Evolutionary conservation across 2,888 invertebrate species (phyloP), one percentile per base, ranked within the genome.

Genomic region (Spialia ferax): DNA sequence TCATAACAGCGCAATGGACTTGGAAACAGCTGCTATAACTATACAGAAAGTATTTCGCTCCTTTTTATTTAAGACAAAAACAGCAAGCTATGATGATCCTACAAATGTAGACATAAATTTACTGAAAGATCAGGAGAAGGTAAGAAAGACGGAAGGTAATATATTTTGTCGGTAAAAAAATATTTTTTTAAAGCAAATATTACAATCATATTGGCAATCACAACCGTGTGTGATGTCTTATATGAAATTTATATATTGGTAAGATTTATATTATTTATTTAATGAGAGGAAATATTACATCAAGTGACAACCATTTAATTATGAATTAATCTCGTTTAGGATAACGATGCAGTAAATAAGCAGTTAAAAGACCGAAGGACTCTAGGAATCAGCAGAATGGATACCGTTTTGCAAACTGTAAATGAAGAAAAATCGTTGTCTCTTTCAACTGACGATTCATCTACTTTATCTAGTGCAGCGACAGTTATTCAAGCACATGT

Each of bases 401-500:
- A 93, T 73, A 89, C 91, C 35, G 88, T 93, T 20, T 79, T 94
- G 57, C 94, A 94, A 82, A 94, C 94, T 10, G 93, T 94, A n/a
- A 93, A 93, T 64, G 94, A 94, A 78, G 94, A 94, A 77, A 94
- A 94, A 72, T 93, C 93, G 22, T 75, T 93, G 45, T 94, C 94
- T 0, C 79, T 91, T 67, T 94, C 94, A 23, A 93, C 93, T 26
- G 94, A 94, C 70, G 94, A 94, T 72, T 94, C 94, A 11, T 93
- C 94, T 15, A 90, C 92, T 22, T 75, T 94, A 67, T 94, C 94
- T 22, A 94, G 94, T 79, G 95, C 95, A 18, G 96, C 96, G 38
- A 95, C 95, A 2, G 94, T 94, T 76, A 96, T 96, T 73, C 96
- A 96, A 86, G 95, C 96, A 5, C 95, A 96, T 57, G 95, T 96